phyloP scores from a whole-genome alignment of 2,113 vertebrate species.

The Ceyx melanurus region DNA sequence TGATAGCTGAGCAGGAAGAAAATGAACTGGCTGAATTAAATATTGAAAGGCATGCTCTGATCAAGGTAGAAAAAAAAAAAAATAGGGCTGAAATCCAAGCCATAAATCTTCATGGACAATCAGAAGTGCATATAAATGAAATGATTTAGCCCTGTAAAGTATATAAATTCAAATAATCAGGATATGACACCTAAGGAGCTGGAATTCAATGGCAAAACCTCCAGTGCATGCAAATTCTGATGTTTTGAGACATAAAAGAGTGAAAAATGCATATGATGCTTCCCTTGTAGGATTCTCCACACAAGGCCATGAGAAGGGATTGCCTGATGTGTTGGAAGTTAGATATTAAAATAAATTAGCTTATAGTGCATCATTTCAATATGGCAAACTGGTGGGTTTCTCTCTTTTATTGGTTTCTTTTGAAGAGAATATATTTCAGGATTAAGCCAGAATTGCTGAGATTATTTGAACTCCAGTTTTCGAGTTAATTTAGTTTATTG shows the following conservation, averaged over 20 bases:
- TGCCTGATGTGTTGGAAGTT: neutral
- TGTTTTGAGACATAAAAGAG: neutral
- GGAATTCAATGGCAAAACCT: neutral
- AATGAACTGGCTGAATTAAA: neutral
- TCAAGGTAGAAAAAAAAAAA: neutral
- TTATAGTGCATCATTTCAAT: neutral
- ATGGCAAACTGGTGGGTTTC: neutral
- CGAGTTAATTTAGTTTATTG: neutral
- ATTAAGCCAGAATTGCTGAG: neutral
- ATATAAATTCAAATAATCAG: neutral
- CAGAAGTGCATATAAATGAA: neutral
- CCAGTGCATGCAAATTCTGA: neutral
- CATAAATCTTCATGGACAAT: neutral
- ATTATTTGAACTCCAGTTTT: neutral
- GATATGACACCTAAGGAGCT: neutral
- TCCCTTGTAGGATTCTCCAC: neutral
- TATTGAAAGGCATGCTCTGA: neutral
- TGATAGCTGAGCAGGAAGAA: neutral
- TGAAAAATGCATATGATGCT: neutral
- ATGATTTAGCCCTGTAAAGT: neutral
- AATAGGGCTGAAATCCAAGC: neutral
- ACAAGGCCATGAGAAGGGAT: neutral
- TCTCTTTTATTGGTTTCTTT: neutral
- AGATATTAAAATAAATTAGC: neutral
- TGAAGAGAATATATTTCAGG: neutral